phyloP scores from a whole-genome alignment of 35 echinoderm and acorn worm species.

The Apostichopus parvimensis region DNA sequence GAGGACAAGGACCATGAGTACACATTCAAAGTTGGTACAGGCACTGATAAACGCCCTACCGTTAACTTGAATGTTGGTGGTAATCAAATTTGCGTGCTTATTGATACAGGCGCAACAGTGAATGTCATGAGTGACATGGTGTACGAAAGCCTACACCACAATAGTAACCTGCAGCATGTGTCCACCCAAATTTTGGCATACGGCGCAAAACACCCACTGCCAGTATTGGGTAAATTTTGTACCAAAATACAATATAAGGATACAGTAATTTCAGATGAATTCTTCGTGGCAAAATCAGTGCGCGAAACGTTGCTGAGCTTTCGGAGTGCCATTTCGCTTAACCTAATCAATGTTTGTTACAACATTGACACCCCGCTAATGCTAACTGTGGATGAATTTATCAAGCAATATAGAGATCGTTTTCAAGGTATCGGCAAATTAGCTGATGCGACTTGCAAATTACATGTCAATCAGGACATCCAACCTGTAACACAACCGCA shows the following conservation, averaged over 20 bases:
- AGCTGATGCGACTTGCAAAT: constrained; percentile 49
- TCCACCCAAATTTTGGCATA: constrained; percentile 10
- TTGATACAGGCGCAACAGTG: constrained; percentile 22
- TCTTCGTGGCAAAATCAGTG: constrained; percentile 19
- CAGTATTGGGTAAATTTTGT: constrained; percentile 3
- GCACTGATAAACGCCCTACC: not conserved
- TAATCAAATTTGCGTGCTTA: not conserved
- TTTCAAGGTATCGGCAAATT: constrained; percentile 63
- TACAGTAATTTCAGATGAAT: not conserved
- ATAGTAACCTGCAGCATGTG: not conserved
- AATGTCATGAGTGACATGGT: constrained; percentile 28
- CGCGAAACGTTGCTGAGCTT: constrained; percentile 7
- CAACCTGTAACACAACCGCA: constrained; percentile 71
- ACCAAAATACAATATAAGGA: constrained; percentile 1
- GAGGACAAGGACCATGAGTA: not conserved
- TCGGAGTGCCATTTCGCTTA: not conserved
- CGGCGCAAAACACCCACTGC: not conserved
- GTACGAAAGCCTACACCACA: not conserved
- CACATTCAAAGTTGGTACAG: not conserved
- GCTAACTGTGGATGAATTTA: not conserved
- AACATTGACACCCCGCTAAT: not conserved
- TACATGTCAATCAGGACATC: constrained; percentile 51
- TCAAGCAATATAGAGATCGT: constrained; percentile 26
- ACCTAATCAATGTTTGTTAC: constrained; percentile 1
- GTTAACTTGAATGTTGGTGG: constrained; percentile 14